Percentiles rank a stretch among this genome's conserved stretches.
Evolutionary conservation across 2,797 vertebrate genomes (phyloP).

Genomic region (Neosilurus hyrtlii): DNA sequence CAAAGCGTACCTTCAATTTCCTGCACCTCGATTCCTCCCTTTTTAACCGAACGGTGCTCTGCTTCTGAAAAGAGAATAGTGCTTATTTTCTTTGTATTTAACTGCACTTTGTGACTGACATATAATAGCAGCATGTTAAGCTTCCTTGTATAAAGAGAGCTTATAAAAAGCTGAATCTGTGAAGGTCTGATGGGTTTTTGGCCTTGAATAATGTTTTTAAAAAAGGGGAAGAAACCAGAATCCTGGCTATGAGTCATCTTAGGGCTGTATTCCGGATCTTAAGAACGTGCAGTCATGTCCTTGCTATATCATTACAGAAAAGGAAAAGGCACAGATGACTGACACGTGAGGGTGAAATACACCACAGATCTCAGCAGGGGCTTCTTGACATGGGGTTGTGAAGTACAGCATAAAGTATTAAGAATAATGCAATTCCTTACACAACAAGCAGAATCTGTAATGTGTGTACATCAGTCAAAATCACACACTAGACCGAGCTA

Average conservation of each 20-base stretch:
- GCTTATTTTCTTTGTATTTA: conserved; percentile 4
- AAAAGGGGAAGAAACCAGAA: background rate
- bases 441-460: background rate
- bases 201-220: conserved; percentile 2
- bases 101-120: conserved; percentile 1
- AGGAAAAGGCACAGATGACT: conserved; percentile 16
- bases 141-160: background rate
- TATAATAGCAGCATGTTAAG: conserved; percentile 28
- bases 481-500: background rate
- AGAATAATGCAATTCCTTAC: background rate
- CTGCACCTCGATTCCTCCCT: conserved; percentile 89
- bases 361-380: conserved; percentile 6
- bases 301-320: conserved; percentile 1
- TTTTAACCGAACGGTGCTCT: conserved; percentile 95
- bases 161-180: background rate
- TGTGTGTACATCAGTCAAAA: conserved; percentile 14
- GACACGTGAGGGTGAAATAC: conserved; percentile 28
- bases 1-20: conserved; percentile 81
- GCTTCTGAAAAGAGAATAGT: conserved; percentile 73
- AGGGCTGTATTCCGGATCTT: conserved; percentile 29
- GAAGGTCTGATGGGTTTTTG: conserved; percentile 23
- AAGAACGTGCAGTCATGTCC: background rate
- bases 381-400: background rate
- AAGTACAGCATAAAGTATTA: background rate
- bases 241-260: conserved; percentile 30